Percentiles rank a stretch among this genome's conserved stretches.
phyloP scores from a whole-genome alignment of 2,888 invertebrate genomes.

The Lydus trimaculatus region DNA sequence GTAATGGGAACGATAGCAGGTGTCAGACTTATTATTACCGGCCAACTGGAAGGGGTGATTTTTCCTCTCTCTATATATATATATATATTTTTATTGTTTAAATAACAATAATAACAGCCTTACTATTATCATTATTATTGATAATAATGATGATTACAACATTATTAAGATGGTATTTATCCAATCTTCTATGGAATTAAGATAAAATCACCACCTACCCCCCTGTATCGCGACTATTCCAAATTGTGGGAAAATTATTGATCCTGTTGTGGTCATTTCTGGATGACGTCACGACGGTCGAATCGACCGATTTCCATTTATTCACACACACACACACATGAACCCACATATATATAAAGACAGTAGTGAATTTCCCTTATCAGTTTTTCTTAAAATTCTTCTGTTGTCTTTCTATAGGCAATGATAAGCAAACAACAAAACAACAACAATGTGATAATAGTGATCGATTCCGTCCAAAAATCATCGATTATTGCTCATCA shows the following conservation, averaged over 20 bases:
- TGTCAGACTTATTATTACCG: conserved; percentile 27
- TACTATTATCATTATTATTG: background rate
- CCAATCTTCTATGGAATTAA: background rate
- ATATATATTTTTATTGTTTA: background rate
- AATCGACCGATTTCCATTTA: conserved; percentile 50
- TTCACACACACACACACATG: conserved; percentile 11
- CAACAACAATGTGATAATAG: conserved; percentile 13
- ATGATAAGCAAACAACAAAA: conserved; percentile 15
- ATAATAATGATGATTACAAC: background rate
- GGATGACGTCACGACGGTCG: conserved; percentile 59
- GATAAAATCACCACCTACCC: background rate
- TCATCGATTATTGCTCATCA: conserved; percentile 25
- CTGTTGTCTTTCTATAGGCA: conserved; percentile 4
- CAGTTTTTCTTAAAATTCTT: conserved; percentile 4
- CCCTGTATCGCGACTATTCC: conserved; percentile 15
- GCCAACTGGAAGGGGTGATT: conserved; percentile 14
- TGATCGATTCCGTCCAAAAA: conserved; percentile 29
- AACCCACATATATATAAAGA: conserved; percentile 40
- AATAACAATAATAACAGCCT: background rate
- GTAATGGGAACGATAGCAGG: conserved; percentile 40
- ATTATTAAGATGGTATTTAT: background rate
- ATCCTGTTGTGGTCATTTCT: conserved; percentile 54
- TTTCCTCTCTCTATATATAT: no score
- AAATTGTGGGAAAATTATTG: conserved; percentile 55
- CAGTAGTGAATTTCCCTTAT: conserved; percentile 23